These are phyloP conservation scores for Carettochelys insculpta DNA, from an alignment of 2,113 vertebrate species.

Conservation along the genomic window DNA sequence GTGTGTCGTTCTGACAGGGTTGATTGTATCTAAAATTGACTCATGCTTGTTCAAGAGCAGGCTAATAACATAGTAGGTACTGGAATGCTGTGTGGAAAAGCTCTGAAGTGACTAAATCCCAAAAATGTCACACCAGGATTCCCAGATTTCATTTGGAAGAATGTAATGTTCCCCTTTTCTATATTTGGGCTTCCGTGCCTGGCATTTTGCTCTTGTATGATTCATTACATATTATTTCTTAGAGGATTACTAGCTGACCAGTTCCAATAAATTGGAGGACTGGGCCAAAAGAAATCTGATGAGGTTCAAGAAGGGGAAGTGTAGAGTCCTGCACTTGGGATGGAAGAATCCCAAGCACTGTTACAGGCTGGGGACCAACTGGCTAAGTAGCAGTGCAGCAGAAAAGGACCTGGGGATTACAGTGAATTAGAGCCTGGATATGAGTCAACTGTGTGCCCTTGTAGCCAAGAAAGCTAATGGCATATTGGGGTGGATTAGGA, in stretches of 20 bases:
- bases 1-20: not conserved
- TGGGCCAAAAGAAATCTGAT: too few relatives aligned
- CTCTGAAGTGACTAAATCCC: slow-evolving; percentile 21
- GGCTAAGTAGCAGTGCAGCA: too few relatives aligned
- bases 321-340: too few relatives aligned
- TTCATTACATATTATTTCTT: slow-evolving; percentile 59
- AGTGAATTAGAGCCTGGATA: too few relatives aligned
- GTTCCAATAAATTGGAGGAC: slow-evolving; percentile 55
- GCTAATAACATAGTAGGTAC: slow-evolving; percentile 46
- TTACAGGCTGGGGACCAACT: too few relatives aligned
- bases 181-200: slow-evolving; percentile 3
- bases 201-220: slow-evolving; percentile 38
- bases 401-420: too few relatives aligned
- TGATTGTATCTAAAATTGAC: slow-evolving; percentile 1
- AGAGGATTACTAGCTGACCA: slow-evolving; percentile 50
- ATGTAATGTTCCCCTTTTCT: slow-evolving; percentile 35
- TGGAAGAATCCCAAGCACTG: too few relatives aligned
- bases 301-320: too few relatives aligned
- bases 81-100: not conserved
- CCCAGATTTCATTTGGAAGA: slow-evolving; percentile 31
- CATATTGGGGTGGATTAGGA: too few relatives aligned
- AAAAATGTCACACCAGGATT: slow-evolving; percentile 3
- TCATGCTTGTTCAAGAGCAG: slow-evolving; percentile 47
- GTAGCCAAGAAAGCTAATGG: too few relatives aligned
- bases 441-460: too few relatives aligned